A percentile compares a stretch with the other conserved stretches of the same genome.
phyloP scores from a whole-genome alignment of 2,797 vertebrate species.

The Sebastes melanostomus region DNA sequence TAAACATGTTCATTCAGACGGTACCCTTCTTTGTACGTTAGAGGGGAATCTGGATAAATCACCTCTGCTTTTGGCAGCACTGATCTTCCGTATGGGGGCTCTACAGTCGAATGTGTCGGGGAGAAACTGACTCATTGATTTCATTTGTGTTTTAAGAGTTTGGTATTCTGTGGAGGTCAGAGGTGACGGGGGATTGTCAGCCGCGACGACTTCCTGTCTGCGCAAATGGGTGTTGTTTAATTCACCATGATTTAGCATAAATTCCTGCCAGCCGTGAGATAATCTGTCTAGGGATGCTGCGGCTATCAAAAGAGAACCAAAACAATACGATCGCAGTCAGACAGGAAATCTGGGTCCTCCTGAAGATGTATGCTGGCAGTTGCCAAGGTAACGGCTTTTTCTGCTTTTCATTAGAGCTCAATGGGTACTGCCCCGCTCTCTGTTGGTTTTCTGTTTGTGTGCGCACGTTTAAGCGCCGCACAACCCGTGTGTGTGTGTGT shows the following conservation, averaged over 20 bases:
- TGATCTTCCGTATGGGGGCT: background rate
- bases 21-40: constrained; percentile 14
- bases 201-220: constrained; percentile 14
- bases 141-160: constrained; percentile 10
- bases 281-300: constrained; percentile 68
- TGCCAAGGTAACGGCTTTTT: constrained; percentile 77
- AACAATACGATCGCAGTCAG: constrained; percentile 69
- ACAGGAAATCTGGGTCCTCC: constrained; percentile 77
- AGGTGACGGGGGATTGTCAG: constrained; percentile 20
- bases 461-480: constrained; percentile 21
- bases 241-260: constrained; percentile 61
- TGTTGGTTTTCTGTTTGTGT: constrained; percentile 50
- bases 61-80: constrained; percentile 30
- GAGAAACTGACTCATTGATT: constrained; percentile 19
- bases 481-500: constrained; percentile 8
- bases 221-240: constrained; percentile 42
- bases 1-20: constrained; percentile 5
- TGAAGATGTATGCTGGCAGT: constrained; percentile 75
- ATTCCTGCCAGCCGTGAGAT: constrained; percentile 61
- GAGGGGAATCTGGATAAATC: constrained; percentile 32
- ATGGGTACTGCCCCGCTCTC: constrained; percentile 71
- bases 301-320: constrained; percentile 66
- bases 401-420: constrained; percentile 78
- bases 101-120: constrained; percentile 5
- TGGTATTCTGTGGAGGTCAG: background rate